phyloP scores from a whole-genome alignment of 2,888 invertebrate genomes.

The Melinaea menophilus region DNA sequence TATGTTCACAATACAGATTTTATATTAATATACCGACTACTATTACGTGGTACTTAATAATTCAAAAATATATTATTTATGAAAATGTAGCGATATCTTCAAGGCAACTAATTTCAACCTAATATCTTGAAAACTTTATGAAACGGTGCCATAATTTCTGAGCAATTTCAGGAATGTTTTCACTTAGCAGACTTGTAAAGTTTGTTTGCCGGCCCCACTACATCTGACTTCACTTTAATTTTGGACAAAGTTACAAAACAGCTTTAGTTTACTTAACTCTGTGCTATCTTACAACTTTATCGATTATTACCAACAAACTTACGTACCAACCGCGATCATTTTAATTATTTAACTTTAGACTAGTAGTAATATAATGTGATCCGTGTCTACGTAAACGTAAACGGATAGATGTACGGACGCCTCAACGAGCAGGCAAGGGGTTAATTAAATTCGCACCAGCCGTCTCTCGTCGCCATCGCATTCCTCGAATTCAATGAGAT shows the following conservation, averaged over 20 bases:
- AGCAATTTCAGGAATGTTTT: conserved; percentile 71
- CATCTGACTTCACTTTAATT: conserved; percentile 52
- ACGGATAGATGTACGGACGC: conserved; percentile 43
- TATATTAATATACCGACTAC: too few species aligned
- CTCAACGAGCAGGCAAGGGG: conserved; percentile 70
- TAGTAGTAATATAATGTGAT: conserved; percentile 29
- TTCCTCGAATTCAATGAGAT: conserved; percentile 77
- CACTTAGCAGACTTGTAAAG: conserved; percentile 61
- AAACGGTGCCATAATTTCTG: conserved; percentile 69
- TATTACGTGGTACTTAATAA: too few species aligned
- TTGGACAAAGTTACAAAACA: conserved; percentile 44
- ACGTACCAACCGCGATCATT: background rate
- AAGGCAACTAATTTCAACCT: conserved; percentile 72
- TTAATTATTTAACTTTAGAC: too few species aligned
- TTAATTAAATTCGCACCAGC: conserved; percentile 77
- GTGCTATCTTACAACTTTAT: conserved; percentile 20
- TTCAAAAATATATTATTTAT: background rate
- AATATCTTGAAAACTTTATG: conserved; percentile 56
- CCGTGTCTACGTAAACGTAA: conserved; percentile 30
- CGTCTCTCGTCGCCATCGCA: conserved; percentile 68
- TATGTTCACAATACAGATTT: too few species aligned
- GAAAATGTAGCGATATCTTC: conserved; percentile 58
- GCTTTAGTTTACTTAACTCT: conserved; percentile 31
- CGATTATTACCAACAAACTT: conserved; percentile 6
- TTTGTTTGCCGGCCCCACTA: conserved; percentile 53